These are phyloP conservation scores for Fragum fragum DNA, from an alignment of 2,888 invertebrate species.

Conservation along the genomic window DNA sequence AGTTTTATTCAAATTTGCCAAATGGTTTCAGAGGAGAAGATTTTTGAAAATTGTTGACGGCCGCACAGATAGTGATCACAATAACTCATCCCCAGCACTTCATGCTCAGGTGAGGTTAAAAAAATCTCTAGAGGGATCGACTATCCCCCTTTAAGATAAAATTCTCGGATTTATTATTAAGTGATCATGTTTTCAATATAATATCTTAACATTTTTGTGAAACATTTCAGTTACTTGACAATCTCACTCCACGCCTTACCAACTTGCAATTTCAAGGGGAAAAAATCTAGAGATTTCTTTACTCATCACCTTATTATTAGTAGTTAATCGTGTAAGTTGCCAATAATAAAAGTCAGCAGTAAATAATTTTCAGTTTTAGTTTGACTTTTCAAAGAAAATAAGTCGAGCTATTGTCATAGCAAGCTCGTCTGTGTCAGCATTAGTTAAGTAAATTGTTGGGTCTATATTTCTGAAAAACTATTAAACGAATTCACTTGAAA, in stretches of 20 bases:
- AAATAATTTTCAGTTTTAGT: slow-evolving; percentile 1
- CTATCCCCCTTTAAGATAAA: not conserved
- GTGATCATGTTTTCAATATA: no score
- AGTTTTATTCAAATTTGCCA: slow-evolving; percentile 9
- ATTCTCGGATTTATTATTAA: no score
- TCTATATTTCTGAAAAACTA: no score
- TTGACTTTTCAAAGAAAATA: no score
- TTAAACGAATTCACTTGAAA: not conserved
- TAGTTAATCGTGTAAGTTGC: slow-evolving; percentile 9
- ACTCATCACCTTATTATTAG: not conserved
- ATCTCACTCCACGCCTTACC: no score
- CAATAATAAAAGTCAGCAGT: slow-evolving; percentile 4
- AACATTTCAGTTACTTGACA: no score
- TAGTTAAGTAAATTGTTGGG: no score
- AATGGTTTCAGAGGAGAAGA: slow-evolving; percentile 12
- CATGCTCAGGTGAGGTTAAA: slow-evolving; percentile 30
- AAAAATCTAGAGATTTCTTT: no score
- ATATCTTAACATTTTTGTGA: no score
- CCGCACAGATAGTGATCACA: slow-evolving; percentile 17
- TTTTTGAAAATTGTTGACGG: slow-evolving; percentile 16
- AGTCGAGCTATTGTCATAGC: no score
- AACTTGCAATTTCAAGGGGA: no score
- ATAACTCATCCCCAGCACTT: slow-evolving; percentile 28
- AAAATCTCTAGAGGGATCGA: not conserved
- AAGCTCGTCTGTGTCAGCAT: no score